Conservation (phyloP, 1,140 invertebrate species). For the Tenebrio molitor region DNA sequence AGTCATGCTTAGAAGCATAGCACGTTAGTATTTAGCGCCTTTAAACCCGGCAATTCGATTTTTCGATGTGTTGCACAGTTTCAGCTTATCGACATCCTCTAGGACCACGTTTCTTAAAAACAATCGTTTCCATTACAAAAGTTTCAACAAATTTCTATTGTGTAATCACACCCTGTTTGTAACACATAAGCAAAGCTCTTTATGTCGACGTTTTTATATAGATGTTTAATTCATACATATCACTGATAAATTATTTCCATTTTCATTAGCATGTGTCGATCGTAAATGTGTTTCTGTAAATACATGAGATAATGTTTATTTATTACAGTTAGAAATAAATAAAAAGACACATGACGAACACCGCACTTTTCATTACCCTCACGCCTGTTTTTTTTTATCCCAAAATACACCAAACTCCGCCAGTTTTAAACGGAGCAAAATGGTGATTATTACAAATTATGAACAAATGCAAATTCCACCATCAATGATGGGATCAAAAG, state of each 20-base stretch:
- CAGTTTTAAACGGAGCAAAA: no score
- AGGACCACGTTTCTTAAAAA: conserved; percentile 38
- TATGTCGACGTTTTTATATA: conserved; percentile 58
- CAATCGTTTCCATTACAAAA: conserved; percentile 40
- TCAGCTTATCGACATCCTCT: conserved; percentile 38
- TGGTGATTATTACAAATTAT: no score
- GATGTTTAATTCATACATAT: conserved; percentile 58
- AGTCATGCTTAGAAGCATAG: conserved; percentile 54
- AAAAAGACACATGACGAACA: conserved; percentile 52
- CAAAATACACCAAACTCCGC: no score
- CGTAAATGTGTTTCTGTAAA: conserved; percentile 56
- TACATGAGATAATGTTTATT: conserved; percentile 57
- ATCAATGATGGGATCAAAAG: no score
- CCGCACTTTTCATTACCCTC: not conserved
- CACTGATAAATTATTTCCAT: conserved; percentile 55
- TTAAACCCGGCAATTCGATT: conserved; percentile 40
- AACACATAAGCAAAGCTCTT: conserved; percentile 49
- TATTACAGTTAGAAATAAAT: conserved; percentile 55
- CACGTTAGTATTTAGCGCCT: conserved; percentile 43
- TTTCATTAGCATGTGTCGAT: conserved; percentile 50
- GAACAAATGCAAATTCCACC: no score
- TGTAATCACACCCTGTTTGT: conserved; percentile 52
- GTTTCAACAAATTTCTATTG: conserved; percentile 48
- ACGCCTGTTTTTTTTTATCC: not conserved
- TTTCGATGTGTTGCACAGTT: conserved; percentile 43